phyloP scores from a whole-genome alignment of 2,888 invertebrate genomes.

The Bursaphelenchus okinawaensis region DNA sequence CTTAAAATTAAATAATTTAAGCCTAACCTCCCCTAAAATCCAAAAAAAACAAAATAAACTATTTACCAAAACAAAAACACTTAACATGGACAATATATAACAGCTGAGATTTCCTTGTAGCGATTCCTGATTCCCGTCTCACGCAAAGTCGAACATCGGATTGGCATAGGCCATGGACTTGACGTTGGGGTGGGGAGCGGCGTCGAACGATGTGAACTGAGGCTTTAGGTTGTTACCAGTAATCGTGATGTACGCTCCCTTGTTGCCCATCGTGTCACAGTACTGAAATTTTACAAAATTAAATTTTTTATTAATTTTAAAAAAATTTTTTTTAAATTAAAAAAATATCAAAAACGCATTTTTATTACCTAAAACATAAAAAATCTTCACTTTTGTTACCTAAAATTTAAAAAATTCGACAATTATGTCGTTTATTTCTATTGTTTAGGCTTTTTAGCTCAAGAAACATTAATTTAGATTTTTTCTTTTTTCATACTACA shows the following conservation, averaged over 20 bases:
- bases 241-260: slow-evolving; percentile 88
- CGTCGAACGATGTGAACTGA: slow-evolving; percentile 81
- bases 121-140: neutral
- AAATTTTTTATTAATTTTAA: too few relatives aligned
- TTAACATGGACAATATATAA: neutral
- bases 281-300: slow-evolving; percentile 69
- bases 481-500: slow-evolving; percentile 67
- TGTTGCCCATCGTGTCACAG: slow-evolving; percentile 88
- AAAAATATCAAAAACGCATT: too few relatives aligned
- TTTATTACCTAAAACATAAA: too few relatives aligned
- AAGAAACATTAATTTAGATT: slow-evolving; percentile 63
- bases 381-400: too few relatives aligned
- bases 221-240: slow-evolving; percentile 71
- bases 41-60: too few relatives aligned
- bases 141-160: slow-evolving; percentile 23
- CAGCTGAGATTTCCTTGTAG: slow-evolving; percentile 9
- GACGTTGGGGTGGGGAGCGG: slow-evolving; percentile 67
- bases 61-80: too few relatives aligned
- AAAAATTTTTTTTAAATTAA: too few relatives aligned
- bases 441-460: neutral
- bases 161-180: slow-evolving; percentile 43
- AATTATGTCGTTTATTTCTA: too few relatives aligned
- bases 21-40: too few relatives aligned
- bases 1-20: too few relatives aligned
- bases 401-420: too few relatives aligned